Percentiles rank a stretch among this genome's conserved stretches.
Evolutionary conservation across 2,797 vertebrate species (phyloP).

Genomic region (Spinibarbus caldwelli): DNA sequence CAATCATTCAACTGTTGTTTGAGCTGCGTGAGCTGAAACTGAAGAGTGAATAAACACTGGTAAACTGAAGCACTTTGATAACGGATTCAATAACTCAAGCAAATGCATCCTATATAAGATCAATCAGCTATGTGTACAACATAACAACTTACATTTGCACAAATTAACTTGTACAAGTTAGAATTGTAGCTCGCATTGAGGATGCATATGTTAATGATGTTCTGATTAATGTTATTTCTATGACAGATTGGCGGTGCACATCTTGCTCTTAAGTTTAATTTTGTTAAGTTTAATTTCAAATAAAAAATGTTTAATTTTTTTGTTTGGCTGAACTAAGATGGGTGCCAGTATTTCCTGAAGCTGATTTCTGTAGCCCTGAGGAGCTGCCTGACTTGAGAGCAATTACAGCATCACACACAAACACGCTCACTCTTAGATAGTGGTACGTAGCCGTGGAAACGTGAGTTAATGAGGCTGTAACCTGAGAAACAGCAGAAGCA

Average conservation of each 20-base stretch:
- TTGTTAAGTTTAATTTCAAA: neutral
- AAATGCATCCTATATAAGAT: neutral
- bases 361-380: constrained; percentile 52
- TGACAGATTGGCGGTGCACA: too few relatives aligned
- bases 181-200: neutral
- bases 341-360: constrained; percentile 52
- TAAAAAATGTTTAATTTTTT: neutral
- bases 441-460: constrained; percentile 39
- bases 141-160: neutral
- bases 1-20: neutral
- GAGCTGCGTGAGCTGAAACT: neutral
- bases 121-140: neutral
- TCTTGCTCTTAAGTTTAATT: neutral
- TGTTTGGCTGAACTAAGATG: constrained; percentile 63
- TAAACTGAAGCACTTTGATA: neutral
- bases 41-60: neutral
- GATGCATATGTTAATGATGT: neutral
- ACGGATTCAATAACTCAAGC: neutral
- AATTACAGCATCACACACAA: constrained; percentile 21
- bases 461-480: constrained; percentile 62
- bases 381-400: constrained; percentile 45
- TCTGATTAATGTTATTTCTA: neutral
- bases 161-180: neutral
- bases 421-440: constrained; percentile 23
- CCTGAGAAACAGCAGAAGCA: constrained; percentile 73